Conservation (phyloP, 2,113 vertebrate species). For the Gallinago media region DNA sequence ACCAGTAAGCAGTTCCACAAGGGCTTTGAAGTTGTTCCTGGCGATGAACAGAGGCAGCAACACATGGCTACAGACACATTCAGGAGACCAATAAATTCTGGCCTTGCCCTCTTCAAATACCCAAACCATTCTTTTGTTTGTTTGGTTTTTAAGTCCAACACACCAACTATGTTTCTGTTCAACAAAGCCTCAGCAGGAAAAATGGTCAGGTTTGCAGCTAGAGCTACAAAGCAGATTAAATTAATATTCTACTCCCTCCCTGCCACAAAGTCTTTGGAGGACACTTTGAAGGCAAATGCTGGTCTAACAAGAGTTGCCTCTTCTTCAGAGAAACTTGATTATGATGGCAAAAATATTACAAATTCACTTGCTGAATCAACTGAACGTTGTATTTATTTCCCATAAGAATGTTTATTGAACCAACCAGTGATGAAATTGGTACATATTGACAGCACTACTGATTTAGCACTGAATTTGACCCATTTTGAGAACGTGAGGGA, state of each 20-base stretch:
- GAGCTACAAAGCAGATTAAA: neutral
- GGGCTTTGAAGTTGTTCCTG: neutral
- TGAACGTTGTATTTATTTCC: neutral
- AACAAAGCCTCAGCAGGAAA: neutral
- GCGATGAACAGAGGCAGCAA: neutral
- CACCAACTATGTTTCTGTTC: neutral
- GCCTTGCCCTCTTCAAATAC: neutral
- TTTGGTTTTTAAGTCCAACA: neutral
- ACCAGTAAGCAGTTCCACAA: neutral
- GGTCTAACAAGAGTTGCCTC: neutral
- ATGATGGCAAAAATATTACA: neutral
- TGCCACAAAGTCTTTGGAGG: rapidly evolving
- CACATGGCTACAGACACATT: neutral
- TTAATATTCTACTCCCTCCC: neutral
- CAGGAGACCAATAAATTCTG: neutral
- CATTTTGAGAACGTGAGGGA: neutral
- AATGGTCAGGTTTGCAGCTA: neutral
- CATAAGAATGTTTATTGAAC: neutral
- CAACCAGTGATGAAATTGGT: neutral
- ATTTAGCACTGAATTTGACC: neutral
- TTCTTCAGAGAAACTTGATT: neutral
- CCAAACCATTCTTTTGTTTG: neutral
- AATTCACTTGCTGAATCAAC: neutral
- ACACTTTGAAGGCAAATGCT: neutral
- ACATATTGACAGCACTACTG: neutral